Evolutionary conservation across 2,888 invertebrate species (phyloP), one percentile per base, ranked within the genome.

Genomic region (Capitulum mitella): DNA sequence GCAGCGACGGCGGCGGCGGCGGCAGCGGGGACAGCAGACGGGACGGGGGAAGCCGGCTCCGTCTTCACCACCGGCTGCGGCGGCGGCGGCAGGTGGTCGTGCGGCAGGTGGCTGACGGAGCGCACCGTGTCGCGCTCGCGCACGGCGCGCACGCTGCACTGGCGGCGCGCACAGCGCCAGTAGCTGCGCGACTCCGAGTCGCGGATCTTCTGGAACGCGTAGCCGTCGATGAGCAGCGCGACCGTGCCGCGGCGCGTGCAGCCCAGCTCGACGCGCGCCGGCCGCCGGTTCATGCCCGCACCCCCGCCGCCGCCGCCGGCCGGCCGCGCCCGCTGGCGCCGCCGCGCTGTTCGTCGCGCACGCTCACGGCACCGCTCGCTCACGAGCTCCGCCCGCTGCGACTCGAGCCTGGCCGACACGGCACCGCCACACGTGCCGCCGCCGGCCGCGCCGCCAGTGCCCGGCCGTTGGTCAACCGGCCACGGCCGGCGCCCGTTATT

Each of bases 161-260:
- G 64, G 82, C 82, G 29, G 80, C 82, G 26, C 80, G 81, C 61
- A 80, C 82, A 64, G 81, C 82, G n/a, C 80, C 80, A 74, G 80
- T 81, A 32, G 81, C 81, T 40, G 22, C 70, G 37, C 70, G 29
- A 29, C 26, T 70, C 40, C 2, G 70, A 40, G 70, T 70, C 70
- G 70, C 70, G 70, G 37, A 70, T 70, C 70, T 70, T 70, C 70
- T 70, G 70, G 70, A 70, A 70, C 26, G 70, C 40, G 70, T 70
- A 70, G 70, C 70, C 70, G 70, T 70, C 70, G 70, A 70, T 70
- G 26, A 70, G 37, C 40, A 70, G 70, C 6, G 37, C 34, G 70
- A 70, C 70, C 22, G 70, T 70, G 40, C 70, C 70, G 40, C 70
- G 70, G 10, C 70, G 70, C 40, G 70, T 70, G 29, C 26, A 3